A percentile compares a stretch with the other conserved stretches of the same genome.
These are phyloP conservation scores for Xestia rhomboidea DNA, from an alignment of 2,888 invertebrate species.

Conservation along the genomic window DNA sequence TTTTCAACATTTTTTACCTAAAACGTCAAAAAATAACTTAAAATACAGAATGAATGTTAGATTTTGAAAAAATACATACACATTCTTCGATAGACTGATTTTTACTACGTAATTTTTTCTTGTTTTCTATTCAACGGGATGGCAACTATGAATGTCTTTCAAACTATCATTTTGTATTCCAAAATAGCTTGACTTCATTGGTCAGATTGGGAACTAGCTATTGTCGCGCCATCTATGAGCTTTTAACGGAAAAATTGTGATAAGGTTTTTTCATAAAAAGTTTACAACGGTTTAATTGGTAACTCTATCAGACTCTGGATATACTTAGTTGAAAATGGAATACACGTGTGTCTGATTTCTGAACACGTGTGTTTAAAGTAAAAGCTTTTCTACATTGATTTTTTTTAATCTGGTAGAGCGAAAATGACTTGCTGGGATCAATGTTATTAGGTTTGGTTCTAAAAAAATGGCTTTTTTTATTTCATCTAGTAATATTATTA, in stretches of 20 bases:
- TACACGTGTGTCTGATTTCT: slow-evolving; percentile 20
- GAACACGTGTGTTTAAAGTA: slow-evolving; percentile 15
- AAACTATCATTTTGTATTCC: too few species aligned
- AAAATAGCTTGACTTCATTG: too few species aligned
- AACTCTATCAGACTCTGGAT: slow-evolving; percentile 19
- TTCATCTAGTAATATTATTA: neutral
- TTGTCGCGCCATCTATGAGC: too few species aligned
- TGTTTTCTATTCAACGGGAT: slow-evolving; percentile 10
- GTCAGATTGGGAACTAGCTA: too few species aligned
- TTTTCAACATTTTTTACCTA: neutral
- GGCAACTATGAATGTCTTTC: too few species aligned
- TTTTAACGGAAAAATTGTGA: slow-evolving; percentile 9
- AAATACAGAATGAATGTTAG: neutral
- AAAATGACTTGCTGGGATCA: neutral
- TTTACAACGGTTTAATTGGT: slow-evolving; percentile 18
- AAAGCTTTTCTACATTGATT: slow-evolving; percentile 1
- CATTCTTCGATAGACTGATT: too few species aligned
- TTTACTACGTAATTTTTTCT: neutral
- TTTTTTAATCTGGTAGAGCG: neutral
- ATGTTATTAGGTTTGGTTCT: neutral
- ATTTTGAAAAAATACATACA: neutral
- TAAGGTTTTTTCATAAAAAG: slow-evolving; percentile 33
- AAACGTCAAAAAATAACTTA: neutral
- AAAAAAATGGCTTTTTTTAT: neutral
- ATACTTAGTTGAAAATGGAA: slow-evolving; percentile 30